These are phyloP conservation scores for Temnothorax longispinosus DNA, from an alignment of 1,140 invertebrate genomes.

Conservation along the genomic window DNA sequence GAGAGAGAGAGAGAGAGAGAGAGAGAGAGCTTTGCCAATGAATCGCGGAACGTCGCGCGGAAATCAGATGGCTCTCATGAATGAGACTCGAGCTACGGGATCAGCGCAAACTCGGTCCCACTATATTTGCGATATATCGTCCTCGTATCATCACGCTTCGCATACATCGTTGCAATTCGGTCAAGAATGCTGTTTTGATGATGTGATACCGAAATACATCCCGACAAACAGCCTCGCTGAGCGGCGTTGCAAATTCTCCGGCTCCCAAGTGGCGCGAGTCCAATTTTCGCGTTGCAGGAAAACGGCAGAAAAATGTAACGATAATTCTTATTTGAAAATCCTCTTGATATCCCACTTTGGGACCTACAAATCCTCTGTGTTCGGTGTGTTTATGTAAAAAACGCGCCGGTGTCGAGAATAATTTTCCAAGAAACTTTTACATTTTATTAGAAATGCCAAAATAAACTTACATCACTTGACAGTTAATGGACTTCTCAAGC, in stretches of 20 bases:
- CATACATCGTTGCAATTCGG: constrained; percentile 30
- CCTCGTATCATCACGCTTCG: background rate
- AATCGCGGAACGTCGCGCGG: background rate
- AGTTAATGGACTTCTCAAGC: background rate
- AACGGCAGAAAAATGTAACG: background rate
- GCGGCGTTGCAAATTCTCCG: background rate
- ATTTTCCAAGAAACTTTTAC: background rate
- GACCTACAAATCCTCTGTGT: too few species aligned
- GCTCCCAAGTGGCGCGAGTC: constrained; percentile 23
- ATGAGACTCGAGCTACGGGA: background rate
- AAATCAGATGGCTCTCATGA: constrained; percentile 11
- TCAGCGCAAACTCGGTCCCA: constrained; percentile 16
- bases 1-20: too few species aligned
- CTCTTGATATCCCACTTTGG: background rate
- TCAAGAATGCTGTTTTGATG: constrained; percentile 38
- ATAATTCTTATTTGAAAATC: constrained; percentile 9
- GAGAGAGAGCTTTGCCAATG: background rate
- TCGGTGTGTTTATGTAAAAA: too few species aligned
- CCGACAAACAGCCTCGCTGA: constrained; percentile 14
- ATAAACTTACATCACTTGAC: background rate
- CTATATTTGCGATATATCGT: constrained; percentile 8
- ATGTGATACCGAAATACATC: constrained; percentile 48
- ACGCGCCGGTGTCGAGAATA: background rate
- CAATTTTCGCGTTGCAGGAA: constrained; percentile 18
- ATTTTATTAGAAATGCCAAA: background rate